A percentile compares a stretch with the other conserved stretches of the same genome.
These are phyloP conservation scores for Galago senegalensis DNA, from an alignment of 2,797 vertebrate species.

Conservation along the genomic window DNA sequence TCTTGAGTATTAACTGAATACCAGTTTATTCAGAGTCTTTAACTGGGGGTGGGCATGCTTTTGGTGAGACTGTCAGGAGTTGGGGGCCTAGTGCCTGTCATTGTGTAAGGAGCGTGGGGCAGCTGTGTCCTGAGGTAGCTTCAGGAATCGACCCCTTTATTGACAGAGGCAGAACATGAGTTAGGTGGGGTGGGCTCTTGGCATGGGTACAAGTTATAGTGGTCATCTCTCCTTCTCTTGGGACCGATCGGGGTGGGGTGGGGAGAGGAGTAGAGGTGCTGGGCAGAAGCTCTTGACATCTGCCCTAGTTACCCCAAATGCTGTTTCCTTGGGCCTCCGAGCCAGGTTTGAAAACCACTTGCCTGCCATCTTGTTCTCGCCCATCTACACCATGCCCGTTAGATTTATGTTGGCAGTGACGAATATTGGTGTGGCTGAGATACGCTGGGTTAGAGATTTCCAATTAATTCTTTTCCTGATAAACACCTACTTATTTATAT, in stretches of 20 bases:
- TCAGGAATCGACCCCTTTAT: background rate
- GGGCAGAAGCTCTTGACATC: background rate
- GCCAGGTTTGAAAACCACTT: background rate
- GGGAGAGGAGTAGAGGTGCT: background rate
- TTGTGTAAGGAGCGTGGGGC: background rate
- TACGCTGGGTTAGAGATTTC: background rate
- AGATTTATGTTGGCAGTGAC: background rate
- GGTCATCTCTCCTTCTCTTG: background rate
- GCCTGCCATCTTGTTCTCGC: background rate
- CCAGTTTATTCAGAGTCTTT: background rate
- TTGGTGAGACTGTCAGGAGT: background rate
- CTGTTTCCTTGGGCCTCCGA: background rate
- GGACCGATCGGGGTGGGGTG: no score
- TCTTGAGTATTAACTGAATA: background rate
- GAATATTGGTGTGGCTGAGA: background rate
- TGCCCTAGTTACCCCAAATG: fast-evolving
- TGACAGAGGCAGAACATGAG: background rate
- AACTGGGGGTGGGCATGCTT: background rate
- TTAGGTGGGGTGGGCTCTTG: background rate
- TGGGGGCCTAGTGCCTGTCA: background rate
- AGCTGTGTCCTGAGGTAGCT: background rate
- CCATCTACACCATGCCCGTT: fast-evolving
- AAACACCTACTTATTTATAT: background rate
- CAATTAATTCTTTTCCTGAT: background rate
- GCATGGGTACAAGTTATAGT: background rate